Evolutionary conservation across 2,797 vertebrate species (phyloP), one percentile per base, ranked within the genome.

Genomic region (Aeoliscus strigatus): DNA sequence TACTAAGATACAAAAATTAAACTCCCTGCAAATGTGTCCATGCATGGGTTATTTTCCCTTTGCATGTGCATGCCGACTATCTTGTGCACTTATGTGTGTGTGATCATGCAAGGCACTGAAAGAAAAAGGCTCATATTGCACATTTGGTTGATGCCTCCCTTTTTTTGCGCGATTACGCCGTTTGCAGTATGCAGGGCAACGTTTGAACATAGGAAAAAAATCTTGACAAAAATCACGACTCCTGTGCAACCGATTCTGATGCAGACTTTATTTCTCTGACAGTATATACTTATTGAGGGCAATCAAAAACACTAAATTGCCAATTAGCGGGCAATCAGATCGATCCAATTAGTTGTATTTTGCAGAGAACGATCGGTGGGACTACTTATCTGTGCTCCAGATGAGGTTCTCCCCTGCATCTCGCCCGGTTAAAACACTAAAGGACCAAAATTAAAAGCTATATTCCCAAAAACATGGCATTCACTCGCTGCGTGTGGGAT

Each of bases 261-360:
- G 63, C 61, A 53, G 32, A 50, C 39, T 66, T 51, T 30, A 35
- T 36, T 46, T 39, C 17, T 24, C 21, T 17, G 51, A 33, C 11
- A n/a, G n/a, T 12, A 29, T 24, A 10, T 14, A 50, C 38, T 67
- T 68, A 39, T 42, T 17, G 41, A 5, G 35, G 36, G 39, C 39
- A 52, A 77, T 57, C 41, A 9, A 44, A n/a, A 15, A 56, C 51
- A 25, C 36, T 55, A 67, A n/a, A 79, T 63, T 73, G 62, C 36
- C 70, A 68, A 83, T 82, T 65, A 72, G 63, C 40, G 37, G 46
- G 13, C 53, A 41, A 66, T 64, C 65, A 51, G 67, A 81, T 73
- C 64, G 60, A 79, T 85, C 73, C 69, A 73, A 73, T 82, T 75
- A 77, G 60, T 79, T 80, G 56, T 57, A 61, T 81, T 76, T 78